Evolutionary conservation across 1,140 invertebrate genomes (phyloP), one percentile per base, ranked within the genome.

Genomic region (Macrotrachela quadricornifera): DNA sequence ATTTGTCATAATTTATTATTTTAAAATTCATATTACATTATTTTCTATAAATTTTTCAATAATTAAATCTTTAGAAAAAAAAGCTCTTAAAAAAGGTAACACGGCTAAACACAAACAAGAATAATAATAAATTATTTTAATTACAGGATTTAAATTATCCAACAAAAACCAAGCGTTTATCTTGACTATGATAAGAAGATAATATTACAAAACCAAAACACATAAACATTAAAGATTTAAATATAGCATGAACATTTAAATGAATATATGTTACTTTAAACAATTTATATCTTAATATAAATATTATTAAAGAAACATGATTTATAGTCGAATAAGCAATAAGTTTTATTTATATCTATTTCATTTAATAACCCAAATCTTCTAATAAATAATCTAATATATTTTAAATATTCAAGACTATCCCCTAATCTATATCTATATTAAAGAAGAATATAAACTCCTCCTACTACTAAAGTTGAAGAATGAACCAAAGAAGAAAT

Each of bases 401-500:
- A 13, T 30, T 30, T 30, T 16, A 30, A 10, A 16, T 56, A 37
- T 17, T 16, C 17, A 1, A 12, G 15, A 36, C 30, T 10, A 8
- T 1, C 18, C 1, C 2, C 43, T 37, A 57, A 21, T 14, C 15
- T 48, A 38, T 18, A 43, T 15, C 42, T 52, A 57, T 55, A 76
- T 10, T 73, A 77, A 74, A 80, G 76, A 66, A 80, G 62, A 66
- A 80, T 70, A 75, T 78, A 80, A 57, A 80, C 71, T 0, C 78
- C 78, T 0, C 77, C 77, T 38, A 78, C 80, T 0, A 81, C 78
- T 61, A 80, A 73, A 56, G 78, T 80, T 36, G 78, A 80, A 57
- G 78, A 80, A 75, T 81, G 77, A 64, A 80, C 77, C 68, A 80
- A 75, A 47, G 78, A 72, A 46, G 78, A 79, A 57, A 80, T 73